Base-by-base conservation (phyloP, 2,888 invertebrate genomes). In the Ophion slaviceki region DNA sequence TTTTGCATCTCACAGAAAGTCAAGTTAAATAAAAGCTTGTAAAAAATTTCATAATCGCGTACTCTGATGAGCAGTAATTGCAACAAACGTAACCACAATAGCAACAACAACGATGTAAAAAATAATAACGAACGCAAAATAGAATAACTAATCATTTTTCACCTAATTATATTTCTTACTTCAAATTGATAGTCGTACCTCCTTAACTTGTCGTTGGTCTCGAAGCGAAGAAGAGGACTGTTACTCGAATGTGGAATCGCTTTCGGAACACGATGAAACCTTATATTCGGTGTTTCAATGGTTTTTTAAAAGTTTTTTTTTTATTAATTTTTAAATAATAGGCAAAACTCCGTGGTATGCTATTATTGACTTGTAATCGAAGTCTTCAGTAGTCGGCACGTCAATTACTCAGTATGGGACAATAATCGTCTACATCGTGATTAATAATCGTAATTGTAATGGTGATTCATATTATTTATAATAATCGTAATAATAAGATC, bases 391-490 rank as follows among this genome's bases (percentile, higher is more conserved):
- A 61, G 47, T 57, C 67, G 67, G 57, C 57, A 3, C 61, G 53
- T 62, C 79, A 71, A 79, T 47, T 32, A 68, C 53, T 71, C 7
- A 24, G 57, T 24, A 72, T 72, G 64, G 64, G 53, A 24, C 36
- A 79, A 61, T 76, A 68, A 67, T 71, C 70, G 47, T 82, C 36
- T 68, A 66, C 76, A 57, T 72, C 78, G 36, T 78, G 81, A 85
- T 45, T 82, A 77, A 81, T 79, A 78, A 85, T 85, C 76, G 82
- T 83, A 82, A 80, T 62, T 86, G 79, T 82, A 88, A 84, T 87
- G 84, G 77, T 81, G 83, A 66, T 74, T 78, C 88, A 85, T 85
- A 86, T 87, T 85, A 87, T 77, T 88, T 83, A 62, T 79, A 82
- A 76, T 82, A 88, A 87, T 81, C 59, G 77, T 83, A 83, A 80